Conservation (phyloP, 2,113 vertebrate genomes). For the Calonectris borealis region DNA sequence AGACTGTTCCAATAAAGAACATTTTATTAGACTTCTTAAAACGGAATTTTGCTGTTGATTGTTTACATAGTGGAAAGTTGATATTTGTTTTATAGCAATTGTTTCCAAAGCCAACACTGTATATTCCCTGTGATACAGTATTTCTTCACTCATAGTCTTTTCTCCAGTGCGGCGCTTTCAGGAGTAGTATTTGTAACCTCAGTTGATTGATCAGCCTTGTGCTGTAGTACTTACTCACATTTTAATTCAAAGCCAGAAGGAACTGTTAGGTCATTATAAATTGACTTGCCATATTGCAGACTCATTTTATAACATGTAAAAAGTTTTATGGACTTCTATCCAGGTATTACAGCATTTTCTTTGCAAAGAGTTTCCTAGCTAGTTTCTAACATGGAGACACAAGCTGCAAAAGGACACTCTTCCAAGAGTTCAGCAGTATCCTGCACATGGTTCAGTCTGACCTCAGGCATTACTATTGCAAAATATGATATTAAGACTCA, state of each 20-base stretch:
- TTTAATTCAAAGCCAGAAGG: not conserved
- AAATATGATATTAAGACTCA: not conserved
- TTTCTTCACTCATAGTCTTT: not conserved
- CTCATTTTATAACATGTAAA: not conserved
- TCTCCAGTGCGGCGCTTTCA: not conserved
- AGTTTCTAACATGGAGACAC: not conserved
- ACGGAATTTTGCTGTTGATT: not conserved
- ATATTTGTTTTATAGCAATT: not conserved
- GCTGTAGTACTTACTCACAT: not conserved
- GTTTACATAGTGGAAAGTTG: not conserved
- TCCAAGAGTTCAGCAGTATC: not conserved
- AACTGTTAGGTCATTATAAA: not conserved
- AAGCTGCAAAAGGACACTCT: not conserved
- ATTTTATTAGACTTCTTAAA: not conserved
- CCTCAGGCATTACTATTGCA: not conserved
- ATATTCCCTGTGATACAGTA: not conserved
- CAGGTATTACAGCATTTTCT: not conserved
- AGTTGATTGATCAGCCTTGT: not conserved
- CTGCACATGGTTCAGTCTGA: not conserved
- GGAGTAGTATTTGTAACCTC: not conserved
- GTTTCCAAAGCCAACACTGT: not conserved
- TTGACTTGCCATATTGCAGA: not conserved
- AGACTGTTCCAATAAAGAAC: not conserved
- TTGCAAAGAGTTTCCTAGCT: not conserved
- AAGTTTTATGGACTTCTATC: not conserved